A percentile compares a stretch with the other conserved stretches of the same genome.
Evolutionary conservation across 2,113 vertebrate genomes (phyloP).

Genomic region (Monarcha castaneiventris): DNA sequence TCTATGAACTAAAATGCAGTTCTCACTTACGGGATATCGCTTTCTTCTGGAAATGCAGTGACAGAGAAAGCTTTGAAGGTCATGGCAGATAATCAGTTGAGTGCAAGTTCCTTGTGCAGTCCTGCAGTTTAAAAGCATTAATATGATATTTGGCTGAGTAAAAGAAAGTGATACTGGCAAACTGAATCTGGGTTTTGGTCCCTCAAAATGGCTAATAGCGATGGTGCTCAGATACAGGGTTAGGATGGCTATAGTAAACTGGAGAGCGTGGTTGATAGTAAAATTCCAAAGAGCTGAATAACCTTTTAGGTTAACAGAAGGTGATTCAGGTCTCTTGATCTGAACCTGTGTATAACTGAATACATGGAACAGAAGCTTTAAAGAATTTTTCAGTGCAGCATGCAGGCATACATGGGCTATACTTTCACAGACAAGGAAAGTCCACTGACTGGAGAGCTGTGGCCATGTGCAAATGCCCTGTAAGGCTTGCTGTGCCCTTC

Average conservation of each 20-base stretch:
- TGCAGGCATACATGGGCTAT: background rate
- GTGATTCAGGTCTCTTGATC: background rate
- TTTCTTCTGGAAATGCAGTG: background rate
- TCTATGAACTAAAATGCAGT: background rate
- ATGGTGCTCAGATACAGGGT: background rate
- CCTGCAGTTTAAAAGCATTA: conserved; percentile 11
- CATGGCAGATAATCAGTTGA: background rate
- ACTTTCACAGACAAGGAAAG: background rate
- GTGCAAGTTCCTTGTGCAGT: background rate
- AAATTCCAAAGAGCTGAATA: background rate
- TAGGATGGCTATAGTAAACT: background rate
- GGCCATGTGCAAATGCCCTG: accelerated
- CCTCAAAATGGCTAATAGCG: background rate
- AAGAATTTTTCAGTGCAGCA: background rate
- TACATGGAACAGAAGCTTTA: background rate
- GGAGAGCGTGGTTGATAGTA: background rate
- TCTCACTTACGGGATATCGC: background rate
- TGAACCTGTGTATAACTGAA: background rate
- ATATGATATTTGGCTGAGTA: background rate
- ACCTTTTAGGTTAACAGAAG: background rate
- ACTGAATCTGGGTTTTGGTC: background rate
- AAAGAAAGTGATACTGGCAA: conserved; percentile 7
- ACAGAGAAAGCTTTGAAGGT: conserved; percentile 25
- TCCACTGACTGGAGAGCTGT: background rate
- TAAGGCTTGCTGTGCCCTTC: background rate